Evolutionary conservation across 1,140 invertebrate genomes (phyloP), one percentile per base, ranked within the genome.

Genomic region (Melitaea cinxia): DNA sequence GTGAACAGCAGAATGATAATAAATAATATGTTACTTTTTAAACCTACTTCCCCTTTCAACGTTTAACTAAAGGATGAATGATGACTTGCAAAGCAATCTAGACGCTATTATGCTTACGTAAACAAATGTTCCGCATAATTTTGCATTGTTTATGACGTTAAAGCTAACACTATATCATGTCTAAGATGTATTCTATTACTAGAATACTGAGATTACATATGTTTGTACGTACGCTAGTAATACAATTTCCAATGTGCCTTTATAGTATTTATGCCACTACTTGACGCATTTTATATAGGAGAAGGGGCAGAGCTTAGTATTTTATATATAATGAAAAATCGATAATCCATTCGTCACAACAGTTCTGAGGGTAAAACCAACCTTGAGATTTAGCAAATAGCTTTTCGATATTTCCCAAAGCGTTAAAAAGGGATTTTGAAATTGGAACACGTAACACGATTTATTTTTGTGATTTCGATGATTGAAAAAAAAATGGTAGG

Each of bases 21-120:
- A n/a, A n/a, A n/a, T n/a, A n/a, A n/a, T n/a, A n/a, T n/a, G n/a
- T n/a, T n/a, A n/a, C n/a, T n/a, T n/a, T 15, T n/a, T 3, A 5
- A 37, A n/a, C 10, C n/a, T n/a, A n/a, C 14, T 15, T 14, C 14
- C 2, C n/a, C n/a, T 4, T 37, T 37, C 35, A 37, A 14, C 35
- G 14, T 15, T 37, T 37, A 37, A 37, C 35, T 37, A 0, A 19
- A 1, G 15, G 9, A 17, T 35, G 24, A 7, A 17, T 54, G 39
- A 45, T 17, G n/a, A 56, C 26, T n/a, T 37, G 6, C 6, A 54
- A 35, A 54, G 52, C 52, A 54, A 37, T 56, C 53, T 33, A 39
- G 53, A 4, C 5, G 1, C 9, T 56, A n/a, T 7, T 19, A 56
- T 42, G 35, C 39, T 56, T 15, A 24, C 21, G 37, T 26, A 24